Percentiles rank a stretch among this genome's conserved stretches.
phyloP scores from a whole-genome alignment of 2,797 vertebrate genomes.

The Cyclopterus lumpus region DNA sequence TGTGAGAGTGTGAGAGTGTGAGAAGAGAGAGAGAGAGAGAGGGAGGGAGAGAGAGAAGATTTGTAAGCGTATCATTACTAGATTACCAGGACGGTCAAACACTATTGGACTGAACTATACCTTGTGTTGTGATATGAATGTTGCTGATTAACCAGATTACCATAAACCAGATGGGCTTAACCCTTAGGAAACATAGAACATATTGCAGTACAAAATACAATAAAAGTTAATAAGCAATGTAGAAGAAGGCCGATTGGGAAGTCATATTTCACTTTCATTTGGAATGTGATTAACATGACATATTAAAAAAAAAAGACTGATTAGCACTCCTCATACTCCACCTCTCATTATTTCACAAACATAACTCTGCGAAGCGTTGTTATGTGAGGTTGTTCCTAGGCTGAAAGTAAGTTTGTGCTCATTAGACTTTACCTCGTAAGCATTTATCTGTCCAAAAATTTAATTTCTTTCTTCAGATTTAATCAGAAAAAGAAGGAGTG shows the following conservation, averaged over 20 bases:
- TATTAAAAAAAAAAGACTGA: not conserved
- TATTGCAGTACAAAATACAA: not conserved
- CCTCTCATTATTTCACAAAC: not conserved
- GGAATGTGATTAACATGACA: not conserved
- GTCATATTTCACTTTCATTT: not conserved
- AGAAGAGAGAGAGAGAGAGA: too few species aligned
- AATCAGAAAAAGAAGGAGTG: not conserved
- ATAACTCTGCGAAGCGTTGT: not conserved
- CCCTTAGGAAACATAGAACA: not conserved
- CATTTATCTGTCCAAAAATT: not conserved
- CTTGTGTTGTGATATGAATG: not conserved
- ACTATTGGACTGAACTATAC: not conserved
- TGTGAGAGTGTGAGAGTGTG: not conserved
- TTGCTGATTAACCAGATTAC: constrained; percentile 17
- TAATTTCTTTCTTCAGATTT: not conserved
- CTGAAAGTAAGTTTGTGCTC: not conserved
- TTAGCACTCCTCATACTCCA: not conserved
- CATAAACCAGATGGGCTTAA: not conserved
- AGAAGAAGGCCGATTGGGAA: not conserved
- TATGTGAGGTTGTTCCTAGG: not conserved
- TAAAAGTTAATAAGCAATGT: not conserved
- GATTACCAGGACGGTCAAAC: not conserved
- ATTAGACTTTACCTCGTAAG: not conserved
- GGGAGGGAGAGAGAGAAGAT: too few species aligned
- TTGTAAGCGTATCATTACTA: not conserved